Conservation (phyloP, 2,113 vertebrate species). For the Neopipo cinnamomea region DNA sequence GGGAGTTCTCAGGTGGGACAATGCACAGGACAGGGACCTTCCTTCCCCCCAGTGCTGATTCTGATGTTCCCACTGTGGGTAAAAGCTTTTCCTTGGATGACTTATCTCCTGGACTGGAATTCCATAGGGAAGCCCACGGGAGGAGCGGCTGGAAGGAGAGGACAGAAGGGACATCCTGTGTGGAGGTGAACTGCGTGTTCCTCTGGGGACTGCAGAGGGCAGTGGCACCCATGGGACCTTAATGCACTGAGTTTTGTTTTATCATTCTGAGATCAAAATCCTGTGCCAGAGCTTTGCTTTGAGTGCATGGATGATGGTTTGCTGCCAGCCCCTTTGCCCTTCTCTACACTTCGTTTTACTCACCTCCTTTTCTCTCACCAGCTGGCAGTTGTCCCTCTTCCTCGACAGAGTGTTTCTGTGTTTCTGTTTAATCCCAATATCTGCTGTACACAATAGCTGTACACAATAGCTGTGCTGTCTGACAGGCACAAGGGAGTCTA, state of each 20-base stretch:
- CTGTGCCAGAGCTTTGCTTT: background rate
- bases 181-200: background rate
- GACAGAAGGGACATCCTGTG: fast-evolving
- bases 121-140: fast-evolving
- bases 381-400: background rate
- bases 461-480: background rate
- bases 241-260: background rate
- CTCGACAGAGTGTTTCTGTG: background rate
- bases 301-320: background rate
- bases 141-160: background rate
- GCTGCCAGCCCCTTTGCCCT: background rate
- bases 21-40: background rate
- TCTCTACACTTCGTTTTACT: background rate
- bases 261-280: background rate
- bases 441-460: background rate
- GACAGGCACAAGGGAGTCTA: background rate
- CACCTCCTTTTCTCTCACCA: background rate
- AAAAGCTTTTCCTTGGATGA: fast-evolving
- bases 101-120: background rate
- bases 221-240: background rate
- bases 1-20: background rate
- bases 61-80: background rate
- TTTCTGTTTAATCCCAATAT: background rate
- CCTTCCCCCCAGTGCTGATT: fast-evolving
- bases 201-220: constrained; percentile 46